Conservation (phyloP, 2,797 vertebrate genomes). For the Clarias fuscus region DNA sequence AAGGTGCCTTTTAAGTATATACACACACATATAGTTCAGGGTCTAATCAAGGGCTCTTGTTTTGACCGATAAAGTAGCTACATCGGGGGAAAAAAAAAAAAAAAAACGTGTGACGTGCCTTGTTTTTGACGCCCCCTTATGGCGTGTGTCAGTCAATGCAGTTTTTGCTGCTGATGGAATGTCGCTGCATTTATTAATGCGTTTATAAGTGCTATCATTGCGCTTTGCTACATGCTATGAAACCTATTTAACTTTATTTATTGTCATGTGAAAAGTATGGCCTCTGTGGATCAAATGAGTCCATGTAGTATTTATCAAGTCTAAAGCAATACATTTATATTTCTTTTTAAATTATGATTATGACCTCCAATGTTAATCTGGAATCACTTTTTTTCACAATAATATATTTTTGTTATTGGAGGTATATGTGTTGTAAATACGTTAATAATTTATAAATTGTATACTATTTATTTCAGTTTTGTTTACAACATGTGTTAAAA, state of each 20-base stretch:
- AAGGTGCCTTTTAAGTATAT: constrained; percentile 89
- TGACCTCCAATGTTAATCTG: constrained; percentile 99
- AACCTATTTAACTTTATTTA: constrained; percentile 99
- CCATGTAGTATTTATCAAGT: constrained; percentile 99
- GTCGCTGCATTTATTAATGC: constrained; percentile 95
- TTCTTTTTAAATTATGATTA: constrained; percentile 99
- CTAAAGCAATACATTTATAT: constrained; percentile 99
- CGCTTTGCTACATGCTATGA: constrained; percentile 97
- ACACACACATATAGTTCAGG: background rate
- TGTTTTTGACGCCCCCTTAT: constrained; percentile 85
- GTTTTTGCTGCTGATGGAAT: constrained; percentile 87
- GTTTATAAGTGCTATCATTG: constrained; percentile 96
- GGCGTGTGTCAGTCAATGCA: constrained; percentile 87
- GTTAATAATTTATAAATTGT: constrained; percentile 99
- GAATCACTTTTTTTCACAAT: constrained; percentile 99
- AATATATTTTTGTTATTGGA: constrained; percentile 97
- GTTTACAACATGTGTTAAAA: constrained; percentile 92
- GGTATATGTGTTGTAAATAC: constrained; percentile 99
- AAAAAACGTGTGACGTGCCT: constrained; percentile 91
- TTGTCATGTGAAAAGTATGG: constrained; percentile 99
- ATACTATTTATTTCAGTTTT: constrained; percentile 99
- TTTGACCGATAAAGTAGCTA: constrained; percentile 53
- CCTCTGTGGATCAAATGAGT: constrained; percentile 93
- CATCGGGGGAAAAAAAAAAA: constrained; percentile 50
- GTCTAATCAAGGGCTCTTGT: constrained; percentile 61